Evolutionary conservation across 2,888 invertebrate genomes (phyloP), one percentile per base, ranked within the genome.

Genomic region (Chloroclysta siterata): DNA sequence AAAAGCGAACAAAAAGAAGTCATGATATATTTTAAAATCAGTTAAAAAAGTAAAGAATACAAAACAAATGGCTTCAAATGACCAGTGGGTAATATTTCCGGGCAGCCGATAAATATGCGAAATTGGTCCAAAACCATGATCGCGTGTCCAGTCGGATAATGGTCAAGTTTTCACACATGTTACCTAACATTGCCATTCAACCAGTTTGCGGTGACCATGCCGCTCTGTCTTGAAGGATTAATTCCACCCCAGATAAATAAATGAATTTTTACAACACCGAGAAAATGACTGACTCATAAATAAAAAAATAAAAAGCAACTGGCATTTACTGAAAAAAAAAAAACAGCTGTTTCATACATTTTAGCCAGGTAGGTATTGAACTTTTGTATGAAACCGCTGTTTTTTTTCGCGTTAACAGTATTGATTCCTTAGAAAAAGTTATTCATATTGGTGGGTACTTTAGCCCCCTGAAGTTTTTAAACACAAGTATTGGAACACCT

Each of bases 121-220:
- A 67, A 67, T 59, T 64, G 42, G 64, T 50, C 15, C 61, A 67
- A 58, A 64, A 58, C 53, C 50, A 50, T 42, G 56, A 53, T 70
- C 65, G 71, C 71, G 69, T 69, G 71, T 58, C 41, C 53, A 13
- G 41, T 17, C 36, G 44, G 55, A 57, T 53, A 57, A 54, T 64
- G 67, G 52, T 60, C 54, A 57, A 61, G 47, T 68, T 67, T 63
- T 69, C 69, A 68, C 71, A 71, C 66, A 71, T 69, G 71, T 59
- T 68, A 51, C 53, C 66, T 58, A 61, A 67, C 48, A 55, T 65
- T 29, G 39, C 63, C 51, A 50, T 58, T 39, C 22, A 60, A 57
- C 58, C 64, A 60, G 59, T 53, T 42, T 53, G 10, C 1, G 60
- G 61, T 60, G 58, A 46, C 64, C 62, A 64, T 11, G n/a, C 48